Evolutionary conservation across 2,797 vertebrate genomes (phyloP), one percentile per base, ranked within the genome.

Genomic region (Falco peregrinus): DNA sequence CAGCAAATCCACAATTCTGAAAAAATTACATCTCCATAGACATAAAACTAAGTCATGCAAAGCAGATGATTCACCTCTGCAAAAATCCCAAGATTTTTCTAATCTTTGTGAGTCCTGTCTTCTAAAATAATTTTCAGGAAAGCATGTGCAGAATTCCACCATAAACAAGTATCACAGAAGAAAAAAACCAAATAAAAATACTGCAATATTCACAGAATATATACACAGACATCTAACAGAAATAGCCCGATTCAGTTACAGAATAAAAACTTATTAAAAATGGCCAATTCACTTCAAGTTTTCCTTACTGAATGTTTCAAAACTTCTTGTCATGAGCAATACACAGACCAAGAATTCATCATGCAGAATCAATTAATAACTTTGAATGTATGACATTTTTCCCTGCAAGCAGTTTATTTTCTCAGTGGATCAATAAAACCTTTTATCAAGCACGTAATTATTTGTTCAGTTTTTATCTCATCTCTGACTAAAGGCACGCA

Each of bases 351-450:
- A 57, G 59, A 94, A 85, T 48, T 85, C 56, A 89, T 61, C 51
- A 76, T 11, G 18, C 22, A 92, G 70, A 92, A 74, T 64, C 71
- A 70, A n/a, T 85, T 51, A 91, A 45, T 77, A 74, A 53, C 51
- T 91, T 70, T 9, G 10, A 53, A 64, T 37, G 16, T 28, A 15
- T 10, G 69, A 59, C 7, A 20, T 22, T 79, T 84, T 89, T 88
- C 56, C 45, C 78, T 3, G 1, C 70, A 67, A 89, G 75, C 84
- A 80, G 67, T 74, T 96, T 89, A 48, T 91, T 95, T 95, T 82
- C 89, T 89, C 84, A 45, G 43, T 59, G 59, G 71, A 89, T 79
- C 93, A 95, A 74, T 73, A 93, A 87, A 91, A 43, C 59, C 79
- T 93, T 93, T 89, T 89, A 79, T 11, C 78, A 85, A 63, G 39